Conservation (phyloP, 2,113 vertebrate genomes). For the Zootoca vivipara region DNA sequence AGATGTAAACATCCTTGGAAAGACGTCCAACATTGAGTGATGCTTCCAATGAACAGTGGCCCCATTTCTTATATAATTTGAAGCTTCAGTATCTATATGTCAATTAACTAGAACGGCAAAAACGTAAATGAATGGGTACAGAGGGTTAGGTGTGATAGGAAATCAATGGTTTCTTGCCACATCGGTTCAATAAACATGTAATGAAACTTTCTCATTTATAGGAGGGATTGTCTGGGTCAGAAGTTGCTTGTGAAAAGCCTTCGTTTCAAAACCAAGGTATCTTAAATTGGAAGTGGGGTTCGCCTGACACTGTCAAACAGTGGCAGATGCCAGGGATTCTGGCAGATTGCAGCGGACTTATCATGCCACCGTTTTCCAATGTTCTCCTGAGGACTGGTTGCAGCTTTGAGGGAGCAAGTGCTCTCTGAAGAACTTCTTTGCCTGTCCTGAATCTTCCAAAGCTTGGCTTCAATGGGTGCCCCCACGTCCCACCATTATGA, state of each 20-base stretch:
- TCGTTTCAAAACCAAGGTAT: not conserved
- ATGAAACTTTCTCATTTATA: conserved; percentile 36
- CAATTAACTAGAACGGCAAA: conserved; percentile 44
- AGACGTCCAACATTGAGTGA: conserved; percentile 26
- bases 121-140: conserved; percentile 32
- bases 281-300: not conserved
- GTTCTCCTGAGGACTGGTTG: too few species aligned
- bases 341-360: not conserved
- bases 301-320: not conserved
- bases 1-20: not conserved
- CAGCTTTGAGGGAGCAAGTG: too few species aligned
- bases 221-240: conserved; percentile 23
- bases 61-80: conserved; percentile 34
- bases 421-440: not conserved
- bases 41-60: conserved; percentile 30
- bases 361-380: not conserved
- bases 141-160: conserved; percentile 32
- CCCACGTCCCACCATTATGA: too few species aligned
- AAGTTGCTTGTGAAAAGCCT: not conserved
- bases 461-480: too few species aligned
- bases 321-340: conserved; percentile 2
- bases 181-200: conserved; percentile 33
- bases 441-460: not conserved
- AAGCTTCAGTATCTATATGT: conserved; percentile 37
- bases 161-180: conserved; percentile 43